Evolutionary conservation across 2,888 invertebrate species (phyloP).

Genomic region (Meghimatium bilineatum): DNA sequence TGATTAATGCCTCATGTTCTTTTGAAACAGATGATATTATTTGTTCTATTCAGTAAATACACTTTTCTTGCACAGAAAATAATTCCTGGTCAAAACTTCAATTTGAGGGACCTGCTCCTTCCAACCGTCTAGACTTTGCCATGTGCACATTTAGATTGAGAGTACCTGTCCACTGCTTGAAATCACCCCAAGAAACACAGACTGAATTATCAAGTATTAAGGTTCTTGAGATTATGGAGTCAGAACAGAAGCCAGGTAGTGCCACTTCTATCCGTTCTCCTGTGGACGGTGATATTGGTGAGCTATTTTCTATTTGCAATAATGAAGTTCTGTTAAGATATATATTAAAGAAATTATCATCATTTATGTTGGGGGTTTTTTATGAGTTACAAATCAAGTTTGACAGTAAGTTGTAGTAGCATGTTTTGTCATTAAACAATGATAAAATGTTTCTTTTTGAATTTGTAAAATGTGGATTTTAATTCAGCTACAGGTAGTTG

Average conservation of each 20-base stretch:
- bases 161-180: slow-evolving; percentile 18
- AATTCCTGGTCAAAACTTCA: slow-evolving; percentile 70
- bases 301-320: neutral
- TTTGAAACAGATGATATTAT: neutral
- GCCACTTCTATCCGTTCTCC: slow-evolving; percentile 62
- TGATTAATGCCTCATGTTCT: too few species aligned
- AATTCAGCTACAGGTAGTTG: too few species aligned
- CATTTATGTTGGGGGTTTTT: too few species aligned
- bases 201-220: slow-evolving; percentile 56
- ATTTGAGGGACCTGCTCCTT: slow-evolving; percentile 72
- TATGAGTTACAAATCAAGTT: too few species aligned
- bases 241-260: slow-evolving; percentile 69
- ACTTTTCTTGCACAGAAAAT: slow-evolving; percentile 58
- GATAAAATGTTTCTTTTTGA: too few species aligned
- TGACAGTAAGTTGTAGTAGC: too few species aligned
- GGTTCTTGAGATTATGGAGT: slow-evolving; percentile 68
- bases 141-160: slow-evolving; percentile 67
- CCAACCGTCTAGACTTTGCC: slow-evolving; percentile 74
- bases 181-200: slow-evolving; percentile 34
- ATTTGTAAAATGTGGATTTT: too few species aligned
- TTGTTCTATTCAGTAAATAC: neutral
- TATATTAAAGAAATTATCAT: too few species aligned
- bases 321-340: too few species aligned
- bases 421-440: too few species aligned
- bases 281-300: slow-evolving; percentile 27